Base-by-base conservation (phyloP, 2,888 invertebrate species). In the Bhutanitis thaidina region DNA sequence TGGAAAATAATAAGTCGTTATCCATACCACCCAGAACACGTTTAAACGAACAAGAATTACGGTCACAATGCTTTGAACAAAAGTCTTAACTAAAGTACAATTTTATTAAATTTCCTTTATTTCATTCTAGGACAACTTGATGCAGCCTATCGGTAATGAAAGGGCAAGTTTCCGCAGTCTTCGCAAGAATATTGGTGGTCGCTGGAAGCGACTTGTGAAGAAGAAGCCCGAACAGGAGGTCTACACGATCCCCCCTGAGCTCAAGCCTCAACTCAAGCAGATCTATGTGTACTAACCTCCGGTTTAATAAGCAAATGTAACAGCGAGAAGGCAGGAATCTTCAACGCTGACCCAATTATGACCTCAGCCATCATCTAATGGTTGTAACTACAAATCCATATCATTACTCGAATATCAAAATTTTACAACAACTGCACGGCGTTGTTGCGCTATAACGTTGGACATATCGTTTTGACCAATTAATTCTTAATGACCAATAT, bases 201-300 rank as follows among this genome's bases (percentile, higher is more conserved):
- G 94, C 75, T 96, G 95, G 93, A 94, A 94, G 82, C 93, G 95
- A 73, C 91, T 96, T 68, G 95, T 96, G 63, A 94, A 95, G 80
- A 94, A 93, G 92, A 96, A 96, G 90, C 93, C 95, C 60, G 93
- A 93, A 74, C 93, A 94, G 80, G 94, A 95, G 77, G 92, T 93
- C 61, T 95, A 95, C 89, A 93, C 94, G 81, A 95, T 96, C 90
- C 96, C 96, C 67, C 94, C 95, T 53, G 96, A 96, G 90, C 91
- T 96, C 71, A 94, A 95, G 81, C 95, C 95, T 65, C 96, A 96
- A 90, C 92, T 96, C 65, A 96, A 96, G 89, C 94, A 95, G 78
- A 96, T 96, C 75, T 96, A 96, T 85, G 96, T 96, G 78, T 96
- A 96, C 89, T 96, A 91, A 49, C 52, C 54, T 56, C 51, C 43